These are phyloP conservation scores for Hypena proboscidalis DNA, from an alignment of 2,888 invertebrate species.

Conservation along the genomic window DNA sequence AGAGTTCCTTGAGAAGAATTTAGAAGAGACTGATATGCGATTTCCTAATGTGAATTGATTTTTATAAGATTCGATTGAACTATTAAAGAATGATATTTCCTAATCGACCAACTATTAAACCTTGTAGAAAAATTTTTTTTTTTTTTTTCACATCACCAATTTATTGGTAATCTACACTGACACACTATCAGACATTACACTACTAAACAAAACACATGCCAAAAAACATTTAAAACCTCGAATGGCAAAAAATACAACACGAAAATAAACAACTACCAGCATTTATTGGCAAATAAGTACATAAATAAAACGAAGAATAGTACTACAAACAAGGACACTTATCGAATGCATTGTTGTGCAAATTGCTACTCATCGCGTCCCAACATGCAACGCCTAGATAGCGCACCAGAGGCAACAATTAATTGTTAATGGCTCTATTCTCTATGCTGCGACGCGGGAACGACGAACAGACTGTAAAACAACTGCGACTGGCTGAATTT, in stretches of 20 bases:
- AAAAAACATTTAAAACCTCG: no score
- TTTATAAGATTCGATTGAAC: no score
- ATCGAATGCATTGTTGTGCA: slow-evolving; percentile 31
- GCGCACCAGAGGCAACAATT: slow-evolving; percentile 25
- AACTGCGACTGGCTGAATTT: background rate
- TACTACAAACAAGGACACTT: slow-evolving; percentile 13
- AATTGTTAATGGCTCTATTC: slow-evolving; percentile 25
- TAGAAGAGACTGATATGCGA: slow-evolving; percentile 49
- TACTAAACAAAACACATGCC: no score
- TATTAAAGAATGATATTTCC: no score
- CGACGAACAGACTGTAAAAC: background rate
- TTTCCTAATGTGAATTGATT: slow-evolving; percentile 49
- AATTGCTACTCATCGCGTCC: slow-evolving; percentile 36
- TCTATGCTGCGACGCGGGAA: slow-evolving; percentile 7
- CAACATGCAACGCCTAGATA: no score
- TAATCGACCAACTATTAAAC: no score
- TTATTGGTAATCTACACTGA: no score
- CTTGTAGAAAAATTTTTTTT: no score
- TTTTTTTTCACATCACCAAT: no score
- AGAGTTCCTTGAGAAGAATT: slow-evolving; percentile 51
- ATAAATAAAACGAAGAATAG: slow-evolving; percentile 1
- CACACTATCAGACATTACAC: no score
- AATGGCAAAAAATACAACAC: no score
- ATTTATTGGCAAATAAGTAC: background rate
- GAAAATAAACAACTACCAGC: no score